A percentile compares a stretch with the other conserved stretches of the same genome.
These are phyloP conservation scores for Hydrozoanthus tunicans DNA, from an alignment of 64 coral and sea anemone species.

Conservation along the genomic window DNA sequence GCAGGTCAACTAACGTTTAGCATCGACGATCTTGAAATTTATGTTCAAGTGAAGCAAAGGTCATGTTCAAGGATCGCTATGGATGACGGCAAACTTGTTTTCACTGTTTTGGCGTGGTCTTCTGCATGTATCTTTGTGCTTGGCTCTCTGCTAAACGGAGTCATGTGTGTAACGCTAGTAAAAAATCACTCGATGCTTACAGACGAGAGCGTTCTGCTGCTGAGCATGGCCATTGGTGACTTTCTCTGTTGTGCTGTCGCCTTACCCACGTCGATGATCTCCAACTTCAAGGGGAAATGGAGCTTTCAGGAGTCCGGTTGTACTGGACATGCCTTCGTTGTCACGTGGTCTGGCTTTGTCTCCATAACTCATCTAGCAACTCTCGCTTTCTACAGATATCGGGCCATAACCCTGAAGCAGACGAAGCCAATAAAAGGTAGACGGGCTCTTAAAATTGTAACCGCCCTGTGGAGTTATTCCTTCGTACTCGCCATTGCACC, in stretches of 20 bases:
- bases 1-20: too few relatives aligned
- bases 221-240: constrained; percentile 49
- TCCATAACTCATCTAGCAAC: constrained; percentile 37
- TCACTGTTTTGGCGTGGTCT: constrained; percentile 7
- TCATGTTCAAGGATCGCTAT: not conserved
- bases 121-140: not conserved
- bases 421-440: not conserved
- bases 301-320: constrained; percentile 34
- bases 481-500: constrained; percentile 33
- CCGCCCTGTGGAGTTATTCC: constrained; percentile 27
- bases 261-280: not conserved
- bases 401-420: not conserved
- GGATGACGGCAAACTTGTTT: not conserved
- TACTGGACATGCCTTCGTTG: constrained; percentile 17
- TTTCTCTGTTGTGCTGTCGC: constrained; percentile 23
- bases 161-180: constrained; percentile 24
- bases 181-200: not conserved
- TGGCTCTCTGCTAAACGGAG: constrained; percentile 40
- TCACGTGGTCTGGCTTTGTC: constrained; percentile 24
- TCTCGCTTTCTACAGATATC: constrained; percentile 45
- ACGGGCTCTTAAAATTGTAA: not conserved
- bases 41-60: too few relatives aligned
- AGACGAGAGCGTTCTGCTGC: constrained; percentile 8
- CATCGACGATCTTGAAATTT: too few relatives aligned
- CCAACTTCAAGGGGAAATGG: constrained; percentile 30